Percentiles rank a stretch among this genome's conserved stretches.
Evolutionary conservation across 2,888 invertebrate genomes (phyloP).

Genomic region (Adineta ricciae): DNA sequence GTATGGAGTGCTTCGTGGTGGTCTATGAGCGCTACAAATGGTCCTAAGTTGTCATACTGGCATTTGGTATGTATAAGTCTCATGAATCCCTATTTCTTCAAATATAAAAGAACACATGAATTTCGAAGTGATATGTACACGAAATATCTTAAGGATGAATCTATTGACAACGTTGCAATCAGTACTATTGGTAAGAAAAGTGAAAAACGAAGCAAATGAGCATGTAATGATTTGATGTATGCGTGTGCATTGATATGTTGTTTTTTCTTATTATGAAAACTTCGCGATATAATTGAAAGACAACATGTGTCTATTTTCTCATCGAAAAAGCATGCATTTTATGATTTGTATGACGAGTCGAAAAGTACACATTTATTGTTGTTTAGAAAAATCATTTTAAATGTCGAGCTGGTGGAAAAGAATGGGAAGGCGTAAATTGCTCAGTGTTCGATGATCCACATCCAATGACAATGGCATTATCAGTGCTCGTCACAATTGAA

Average conservation of each 20-base stretch:
- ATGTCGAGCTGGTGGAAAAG: conserved; percentile 75
- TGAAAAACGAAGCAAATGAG: neutral
- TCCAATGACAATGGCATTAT: conserved; percentile 99
- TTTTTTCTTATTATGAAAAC: neutral
- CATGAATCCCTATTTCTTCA: no score
- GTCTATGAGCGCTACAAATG: neutral
- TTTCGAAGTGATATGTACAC: neutral
- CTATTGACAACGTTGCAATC: neutral
- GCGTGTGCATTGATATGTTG: neutral
- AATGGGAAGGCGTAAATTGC: conserved; percentile 93
- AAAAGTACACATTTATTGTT: neutral
- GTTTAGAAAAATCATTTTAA: conserved; percentile 84
- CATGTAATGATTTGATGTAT: neutral
- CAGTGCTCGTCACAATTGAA: conserved; percentile 98
- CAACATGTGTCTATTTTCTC: no score
- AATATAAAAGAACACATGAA: no score
- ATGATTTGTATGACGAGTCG: neutral
- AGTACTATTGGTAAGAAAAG: neutral
- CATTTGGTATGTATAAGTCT: neutral
- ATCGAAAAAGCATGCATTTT: neutral
- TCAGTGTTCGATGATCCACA: conserved; percentile 93
- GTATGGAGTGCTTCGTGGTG: neutral
- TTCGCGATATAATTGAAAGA: neutral
- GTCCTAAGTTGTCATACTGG: neutral
- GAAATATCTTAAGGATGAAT: neutral